Evolutionary conservation across 2,797 vertebrate genomes (phyloP), one percentile per base, ranked within the genome.

Genomic region (Coracias cyanogaster): DNA sequence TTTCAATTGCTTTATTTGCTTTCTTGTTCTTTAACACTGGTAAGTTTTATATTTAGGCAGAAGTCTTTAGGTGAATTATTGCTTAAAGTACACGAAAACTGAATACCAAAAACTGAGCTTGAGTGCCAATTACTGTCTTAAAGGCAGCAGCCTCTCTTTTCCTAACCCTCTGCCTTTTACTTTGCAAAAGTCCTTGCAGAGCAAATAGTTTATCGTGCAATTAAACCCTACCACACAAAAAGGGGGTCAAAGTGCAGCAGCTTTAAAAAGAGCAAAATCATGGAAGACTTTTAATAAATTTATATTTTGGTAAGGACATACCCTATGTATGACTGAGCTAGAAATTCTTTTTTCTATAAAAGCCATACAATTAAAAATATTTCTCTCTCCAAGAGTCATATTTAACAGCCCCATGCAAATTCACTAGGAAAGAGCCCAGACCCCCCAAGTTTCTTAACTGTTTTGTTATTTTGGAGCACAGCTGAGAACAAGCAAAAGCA

Each of bases 41-140:
- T 33, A 86, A 78, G 51, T 70, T 82, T 90, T 87, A 90, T 54
- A 93, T 86, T 91, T 83, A 92, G 74, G 46, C 82, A 94, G 57
- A 94, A 91, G 33, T 25, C 84, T 61, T 60, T 26, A 92, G 49
- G 74, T 20, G 5, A 92, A 92, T 93, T 88, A 88, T 55, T 88
- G 85, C 73, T 90, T 90, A 37, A 94, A 76, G 72, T 67, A 92
- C 81, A 79, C n/a, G 62, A 78, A 93, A 89, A 87, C 46, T 83
- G 86, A 54, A 74, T 77, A 85, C 21, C 21, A 83, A 92, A 93
- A 67, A 3, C 3, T 6, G 2, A 83, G 72, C 10, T 24, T 83
- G 58, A 9, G 1, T 58, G 58, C 51, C 76, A 93, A 41, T 72
- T 95, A n/a, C 29, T 12, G 35, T 49, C 82, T 78, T 69, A 69